These are phyloP conservation scores for Oscheius sp. DNA, from an alignment of 2,888 invertebrate species.

Conservation along the genomic window DNA sequence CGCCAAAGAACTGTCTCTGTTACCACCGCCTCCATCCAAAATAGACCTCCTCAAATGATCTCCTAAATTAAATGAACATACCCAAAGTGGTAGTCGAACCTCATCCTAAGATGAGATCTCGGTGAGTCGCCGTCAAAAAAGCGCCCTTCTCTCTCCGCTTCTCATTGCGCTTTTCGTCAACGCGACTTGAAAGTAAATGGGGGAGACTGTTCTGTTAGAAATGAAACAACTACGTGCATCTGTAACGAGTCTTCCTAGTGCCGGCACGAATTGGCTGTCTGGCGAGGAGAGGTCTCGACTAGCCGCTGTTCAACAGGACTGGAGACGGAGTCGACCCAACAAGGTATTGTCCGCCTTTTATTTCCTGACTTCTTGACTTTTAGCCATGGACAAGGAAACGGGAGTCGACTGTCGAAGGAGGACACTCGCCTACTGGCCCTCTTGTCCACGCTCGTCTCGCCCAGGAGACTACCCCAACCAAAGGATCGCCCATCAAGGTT, in stretches of 20 bases:
- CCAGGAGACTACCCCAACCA: not conserved
- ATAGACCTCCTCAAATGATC: not conserved
- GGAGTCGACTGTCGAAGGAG: constrained; percentile 5
- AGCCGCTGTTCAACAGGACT: constrained; percentile 71
- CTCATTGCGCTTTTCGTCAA: not conserved
- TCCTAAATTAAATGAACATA: constrained; percentile 6
- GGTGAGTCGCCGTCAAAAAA: not conserved
- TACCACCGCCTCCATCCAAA: not conserved
- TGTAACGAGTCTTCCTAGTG: constrained; percentile 36
- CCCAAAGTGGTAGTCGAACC: constrained; percentile 22
- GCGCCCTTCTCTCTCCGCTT: not conserved
- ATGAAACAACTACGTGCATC: no score
- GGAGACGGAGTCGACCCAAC: constrained; percentile 66
- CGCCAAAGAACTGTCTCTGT: not conserved
- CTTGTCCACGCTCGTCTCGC: not conserved
- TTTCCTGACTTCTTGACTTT: constrained; percentile 12
- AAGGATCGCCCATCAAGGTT: not conserved
- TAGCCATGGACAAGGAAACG: constrained; percentile 36
- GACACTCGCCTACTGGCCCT: not conserved
- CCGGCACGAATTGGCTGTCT: constrained; percentile 61
- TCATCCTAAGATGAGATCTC: constrained; percentile 1
- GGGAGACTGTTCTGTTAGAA: no score
- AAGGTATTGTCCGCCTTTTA: constrained; percentile 33
- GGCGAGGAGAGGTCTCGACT: constrained; percentile 69
- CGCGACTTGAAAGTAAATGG: no score